phyloP scores from a whole-genome alignment of 92 coral and sea anemone species.

The Montipora capitata region DNA sequence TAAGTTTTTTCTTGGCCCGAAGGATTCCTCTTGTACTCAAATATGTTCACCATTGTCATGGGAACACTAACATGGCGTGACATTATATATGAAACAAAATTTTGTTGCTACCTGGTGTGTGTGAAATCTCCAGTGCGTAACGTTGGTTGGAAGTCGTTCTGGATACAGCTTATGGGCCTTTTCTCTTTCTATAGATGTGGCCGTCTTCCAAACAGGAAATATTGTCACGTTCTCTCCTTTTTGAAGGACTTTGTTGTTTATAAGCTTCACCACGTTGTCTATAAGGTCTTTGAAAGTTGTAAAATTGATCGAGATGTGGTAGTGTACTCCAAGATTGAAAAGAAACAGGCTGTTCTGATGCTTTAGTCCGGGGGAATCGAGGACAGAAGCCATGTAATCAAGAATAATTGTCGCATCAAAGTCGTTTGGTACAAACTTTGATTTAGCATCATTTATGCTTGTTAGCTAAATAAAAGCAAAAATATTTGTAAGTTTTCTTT shows the following conservation, averaged over 20 bases:
- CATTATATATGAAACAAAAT: not conserved
- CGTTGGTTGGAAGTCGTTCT: constrained; percentile 16
- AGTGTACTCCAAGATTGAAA: constrained; percentile 78
- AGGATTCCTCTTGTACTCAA: no score
- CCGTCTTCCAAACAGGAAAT: constrained; percentile 69
- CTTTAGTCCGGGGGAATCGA: constrained; percentile 53
- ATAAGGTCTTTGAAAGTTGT: constrained; percentile 62
- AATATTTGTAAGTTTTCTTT: no score
- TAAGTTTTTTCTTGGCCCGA: no score
- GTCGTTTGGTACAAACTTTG: constrained; percentile 69
- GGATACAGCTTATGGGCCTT: constrained; percentile 31
- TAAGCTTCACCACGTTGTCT: constrained; percentile 46
- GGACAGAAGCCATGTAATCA: constrained; percentile 41
- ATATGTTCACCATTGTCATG: no score
- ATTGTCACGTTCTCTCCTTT: constrained; percentile 16
- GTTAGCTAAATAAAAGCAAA: constrained; percentile 22
- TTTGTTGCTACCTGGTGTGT: constrained; percentile 78
- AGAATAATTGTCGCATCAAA: constrained; percentile 54
- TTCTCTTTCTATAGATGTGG: constrained; percentile 79
- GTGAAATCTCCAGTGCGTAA: constrained; percentile 70
- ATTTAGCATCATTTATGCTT: constrained; percentile 52
- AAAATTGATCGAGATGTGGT: constrained; percentile 65
- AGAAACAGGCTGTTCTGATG: constrained; percentile 61
- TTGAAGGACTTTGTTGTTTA: not conserved
- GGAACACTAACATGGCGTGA: no score